These are phyloP conservation scores for Onthophagus taurus DNA, from an alignment of 1,140 invertebrate genomes.

Conservation along the genomic window DNA sequence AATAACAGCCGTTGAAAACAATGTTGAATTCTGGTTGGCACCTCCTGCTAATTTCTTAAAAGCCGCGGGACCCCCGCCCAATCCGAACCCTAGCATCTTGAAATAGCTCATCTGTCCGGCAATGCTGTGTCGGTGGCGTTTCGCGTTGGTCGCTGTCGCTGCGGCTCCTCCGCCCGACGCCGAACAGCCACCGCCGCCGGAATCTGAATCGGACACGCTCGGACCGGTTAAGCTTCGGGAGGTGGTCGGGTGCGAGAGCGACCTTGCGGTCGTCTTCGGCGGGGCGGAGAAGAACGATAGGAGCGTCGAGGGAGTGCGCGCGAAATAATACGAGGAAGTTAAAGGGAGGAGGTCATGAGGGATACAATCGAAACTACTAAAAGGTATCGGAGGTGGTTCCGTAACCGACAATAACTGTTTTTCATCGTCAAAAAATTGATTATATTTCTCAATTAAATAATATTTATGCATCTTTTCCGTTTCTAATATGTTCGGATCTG, in stretches of 20 bases:
- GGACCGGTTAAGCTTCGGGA: constrained; percentile 29
- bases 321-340: constrained; percentile 33
- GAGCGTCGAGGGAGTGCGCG: constrained; percentile 38
- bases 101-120: constrained; percentile 87
- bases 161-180: too few relatives aligned
- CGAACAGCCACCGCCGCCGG: constrained; percentile 16
- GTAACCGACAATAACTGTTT: not conserved
- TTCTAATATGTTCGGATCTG: constrained; percentile 35
- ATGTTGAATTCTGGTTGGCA: constrained; percentile 64
- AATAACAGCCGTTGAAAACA: constrained; percentile 91
- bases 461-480: constrained; percentile 24
- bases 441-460: constrained; percentile 25
- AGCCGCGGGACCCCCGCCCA: constrained; percentile 43
- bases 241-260: constrained; percentile 32
- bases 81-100: constrained; percentile 69
- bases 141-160: constrained; percentile 75
- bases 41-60: constrained; percentile 59
- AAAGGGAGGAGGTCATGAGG: not conserved
- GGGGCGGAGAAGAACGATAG: constrained; percentile 33
- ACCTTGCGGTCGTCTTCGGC: constrained; percentile 23
- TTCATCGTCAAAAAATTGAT: constrained; percentile 8
- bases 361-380: constrained; percentile 27
- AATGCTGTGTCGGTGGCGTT: constrained; percentile 83
- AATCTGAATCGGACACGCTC: constrained; percentile 34
- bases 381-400: constrained; percentile 17